phyloP scores from a whole-genome alignment of 2,797 vertebrate species.

The Alosa sapidissima region DNA sequence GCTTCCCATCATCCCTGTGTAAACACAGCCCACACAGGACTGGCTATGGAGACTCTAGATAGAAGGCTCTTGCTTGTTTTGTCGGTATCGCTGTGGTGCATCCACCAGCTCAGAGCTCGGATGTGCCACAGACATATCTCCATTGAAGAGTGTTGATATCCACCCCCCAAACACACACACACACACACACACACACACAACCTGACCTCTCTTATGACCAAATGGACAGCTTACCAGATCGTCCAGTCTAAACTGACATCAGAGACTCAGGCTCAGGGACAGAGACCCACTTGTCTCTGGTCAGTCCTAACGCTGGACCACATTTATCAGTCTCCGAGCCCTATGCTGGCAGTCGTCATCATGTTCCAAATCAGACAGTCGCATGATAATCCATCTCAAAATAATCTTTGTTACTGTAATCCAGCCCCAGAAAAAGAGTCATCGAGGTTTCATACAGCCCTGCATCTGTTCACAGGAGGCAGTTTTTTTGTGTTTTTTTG shows the following conservation, averaged over 20 bases:
- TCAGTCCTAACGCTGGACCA: background rate
- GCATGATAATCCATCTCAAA: slow-evolving; percentile 1
- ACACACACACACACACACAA: background rate
- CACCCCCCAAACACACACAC: background rate
- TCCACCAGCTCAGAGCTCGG: too few relatives aligned
- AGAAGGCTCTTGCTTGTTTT: background rate
- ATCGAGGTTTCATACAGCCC: background rate
- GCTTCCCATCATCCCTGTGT: background rate
- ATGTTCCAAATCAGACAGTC: background rate
- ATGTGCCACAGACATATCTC: too few relatives aligned
- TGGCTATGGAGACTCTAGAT: background rate
- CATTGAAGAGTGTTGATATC: background rate
- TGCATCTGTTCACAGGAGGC: background rate
- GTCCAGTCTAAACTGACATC: background rate
- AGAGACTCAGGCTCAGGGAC: background rate
- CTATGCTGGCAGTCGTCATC: background rate
- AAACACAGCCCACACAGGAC: background rate
- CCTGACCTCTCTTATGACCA: background rate
- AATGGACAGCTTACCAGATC: background rate
- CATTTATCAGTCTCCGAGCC: background rate
- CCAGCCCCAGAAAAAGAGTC: slow-evolving; percentile 1
- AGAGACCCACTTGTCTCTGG: background rate
- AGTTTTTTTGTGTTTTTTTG: background rate
- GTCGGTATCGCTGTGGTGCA: background rate
- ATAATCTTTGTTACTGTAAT: slow-evolving; percentile 16